phyloP scores from a whole-genome alignment of 1,140 invertebrate species.

The silkworm (Bombyx mori) region DNA sequence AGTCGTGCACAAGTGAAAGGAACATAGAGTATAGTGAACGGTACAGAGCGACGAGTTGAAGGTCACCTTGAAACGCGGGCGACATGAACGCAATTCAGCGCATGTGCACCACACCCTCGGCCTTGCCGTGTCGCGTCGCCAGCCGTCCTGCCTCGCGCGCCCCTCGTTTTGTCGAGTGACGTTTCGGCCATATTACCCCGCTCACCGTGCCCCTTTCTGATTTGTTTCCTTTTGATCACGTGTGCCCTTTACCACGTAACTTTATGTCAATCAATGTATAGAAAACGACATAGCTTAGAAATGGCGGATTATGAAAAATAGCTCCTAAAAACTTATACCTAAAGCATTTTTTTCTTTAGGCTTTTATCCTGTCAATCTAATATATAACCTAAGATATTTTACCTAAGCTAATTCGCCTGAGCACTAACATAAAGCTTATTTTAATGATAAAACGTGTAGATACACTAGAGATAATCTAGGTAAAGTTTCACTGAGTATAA shows the following conservation, averaged over 20 bases:
- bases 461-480: too few relatives aligned
- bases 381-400: too few relatives aligned
- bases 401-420: too few relatives aligned
- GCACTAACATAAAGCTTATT: too few relatives aligned
- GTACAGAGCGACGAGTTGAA: conserved; percentile 35
- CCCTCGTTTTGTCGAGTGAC: conserved; percentile 30
- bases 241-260: conserved; percentile 42
- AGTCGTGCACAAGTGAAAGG: conserved; percentile 58
- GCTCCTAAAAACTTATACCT: neutral
- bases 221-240: conserved; percentile 24
- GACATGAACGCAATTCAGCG: conserved; percentile 22
- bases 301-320: neutral
- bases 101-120: conserved; percentile 67
- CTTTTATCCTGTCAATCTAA: too few relatives aligned
- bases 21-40: conserved; percentile 35
- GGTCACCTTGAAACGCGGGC: conserved; percentile 60
- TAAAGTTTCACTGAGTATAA: too few relatives aligned
- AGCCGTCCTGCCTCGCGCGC: conserved; percentile 33
- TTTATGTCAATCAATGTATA: neutral
- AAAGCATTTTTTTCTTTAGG: too few relatives aligned
- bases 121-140: conserved; percentile 24
- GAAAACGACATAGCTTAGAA: neutral
- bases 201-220: conserved; percentile 10
- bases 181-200: conserved; percentile 27
- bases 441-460: too few relatives aligned